These are phyloP conservation scores for Oryctes rhinoceros DNA, from an alignment of 1,140 invertebrate genomes.

Conservation along the genomic window DNA sequence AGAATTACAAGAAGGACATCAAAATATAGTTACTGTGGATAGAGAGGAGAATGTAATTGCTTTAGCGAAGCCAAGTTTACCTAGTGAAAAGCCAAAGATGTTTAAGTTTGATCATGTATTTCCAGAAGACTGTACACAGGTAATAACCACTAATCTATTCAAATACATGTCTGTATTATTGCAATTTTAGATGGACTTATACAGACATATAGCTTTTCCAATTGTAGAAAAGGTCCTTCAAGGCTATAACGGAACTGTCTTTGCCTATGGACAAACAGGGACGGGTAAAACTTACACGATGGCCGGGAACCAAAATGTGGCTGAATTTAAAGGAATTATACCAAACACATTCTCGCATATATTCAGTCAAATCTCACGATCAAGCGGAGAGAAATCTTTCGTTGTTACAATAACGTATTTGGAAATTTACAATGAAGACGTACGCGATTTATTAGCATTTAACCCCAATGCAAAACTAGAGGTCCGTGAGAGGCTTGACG, in stretches of 20 bases:
- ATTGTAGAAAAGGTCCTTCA: constrained; percentile 94
- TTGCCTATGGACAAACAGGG: constrained; percentile 97
- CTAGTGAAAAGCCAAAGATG: constrained; percentile 78
- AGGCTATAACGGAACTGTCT: constrained; percentile 96
- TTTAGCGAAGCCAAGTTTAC: constrained; percentile 75
- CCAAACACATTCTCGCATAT: constrained; percentile 97
- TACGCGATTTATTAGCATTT: constrained; percentile 89
- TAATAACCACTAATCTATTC: constrained; percentile 51
- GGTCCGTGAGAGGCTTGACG: constrained; percentile 82
- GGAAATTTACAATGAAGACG: constrained; percentile 96
- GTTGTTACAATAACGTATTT: constrained; percentile 92
- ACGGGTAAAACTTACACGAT: constrained; percentile 97
- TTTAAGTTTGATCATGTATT: constrained; percentile 96
- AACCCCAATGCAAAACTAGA: constrained; percentile 74
- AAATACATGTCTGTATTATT: not conserved
- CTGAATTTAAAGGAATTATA: constrained; percentile 91
- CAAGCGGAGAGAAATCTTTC: constrained; percentile 81
- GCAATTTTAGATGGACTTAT: constrained; percentile 78
- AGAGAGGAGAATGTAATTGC: constrained; percentile 76
- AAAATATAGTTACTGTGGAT: constrained; percentile 79
- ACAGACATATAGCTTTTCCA: constrained; percentile 92
- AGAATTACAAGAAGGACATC: constrained; percentile 75
- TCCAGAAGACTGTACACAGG: constrained; percentile 85
- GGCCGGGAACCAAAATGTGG: constrained; percentile 84
- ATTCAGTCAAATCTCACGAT: constrained; percentile 89